A percentile compares a stretch with the other conserved stretches of the same genome.
phyloP scores from a whole-genome alignment of 2,888 invertebrate genomes.

The Seira ritae region DNA sequence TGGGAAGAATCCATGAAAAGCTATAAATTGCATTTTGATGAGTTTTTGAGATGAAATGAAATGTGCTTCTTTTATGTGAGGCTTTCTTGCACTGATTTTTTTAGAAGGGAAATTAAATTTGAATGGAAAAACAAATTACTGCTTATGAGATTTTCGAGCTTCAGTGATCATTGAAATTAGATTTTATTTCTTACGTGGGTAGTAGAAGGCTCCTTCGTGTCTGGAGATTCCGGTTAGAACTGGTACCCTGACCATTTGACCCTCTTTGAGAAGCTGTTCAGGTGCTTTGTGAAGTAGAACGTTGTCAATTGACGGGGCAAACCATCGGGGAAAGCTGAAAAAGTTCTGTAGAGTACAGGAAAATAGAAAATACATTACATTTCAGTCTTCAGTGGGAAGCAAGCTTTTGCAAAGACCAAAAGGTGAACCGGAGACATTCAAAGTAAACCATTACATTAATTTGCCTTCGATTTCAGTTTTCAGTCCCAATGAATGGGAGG shows the following conservation, averaged over 20 bases:
- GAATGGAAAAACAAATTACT: too few relatives aligned
- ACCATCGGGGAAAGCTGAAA: constrained; percentile 74
- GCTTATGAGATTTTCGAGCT: too few relatives aligned
- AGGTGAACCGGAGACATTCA: too few relatives aligned
- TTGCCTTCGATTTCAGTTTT: too few relatives aligned
- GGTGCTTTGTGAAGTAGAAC: constrained; percentile 69
- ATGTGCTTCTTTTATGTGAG: too few relatives aligned
- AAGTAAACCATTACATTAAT: too few relatives aligned
- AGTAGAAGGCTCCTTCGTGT: constrained; percentile 74
- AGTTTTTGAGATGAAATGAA: neutral
- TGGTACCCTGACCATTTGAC: constrained; percentile 71
- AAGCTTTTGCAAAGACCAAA: too few relatives aligned
- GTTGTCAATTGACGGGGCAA: constrained; percentile 73
- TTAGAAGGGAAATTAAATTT: too few relatives aligned
- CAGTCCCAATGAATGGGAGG: too few relatives aligned
- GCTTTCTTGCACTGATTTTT: neutral
- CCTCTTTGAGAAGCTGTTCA: constrained; percentile 68
- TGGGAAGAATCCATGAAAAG: too few relatives aligned
- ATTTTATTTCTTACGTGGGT: constrained; percentile 71
- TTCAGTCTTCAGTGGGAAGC: neutral
- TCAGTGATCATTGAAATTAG: too few relatives aligned
- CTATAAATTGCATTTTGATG: neutral
- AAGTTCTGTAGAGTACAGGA: constrained; percentile 68
- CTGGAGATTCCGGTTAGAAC: constrained; percentile 73
- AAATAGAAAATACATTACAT: constrained; percentile 21